A percentile compares a stretch with the other conserved stretches of the same genome.
Evolutionary conservation across 2,797 vertebrate genomes (phyloP).

Genomic region (Sternarchorhynchus goeldii): DNA sequence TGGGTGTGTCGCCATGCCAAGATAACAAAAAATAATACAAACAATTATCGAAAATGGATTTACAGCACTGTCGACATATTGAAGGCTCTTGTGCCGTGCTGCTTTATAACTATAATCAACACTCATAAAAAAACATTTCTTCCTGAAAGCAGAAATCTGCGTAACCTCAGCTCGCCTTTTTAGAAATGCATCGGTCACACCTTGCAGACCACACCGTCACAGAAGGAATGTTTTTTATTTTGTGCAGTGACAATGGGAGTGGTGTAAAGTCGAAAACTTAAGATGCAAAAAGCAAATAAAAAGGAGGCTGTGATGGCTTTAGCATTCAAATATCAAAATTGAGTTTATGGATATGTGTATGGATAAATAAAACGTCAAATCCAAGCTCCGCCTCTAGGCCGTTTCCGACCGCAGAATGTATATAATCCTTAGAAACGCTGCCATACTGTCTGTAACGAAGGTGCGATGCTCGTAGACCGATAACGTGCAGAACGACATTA

Average conservation of each 20-base stretch:
- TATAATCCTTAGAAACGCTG: neutral
- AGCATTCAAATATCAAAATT: too few relatives aligned
- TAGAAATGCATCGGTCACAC: too few relatives aligned
- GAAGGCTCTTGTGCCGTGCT: too few relatives aligned
- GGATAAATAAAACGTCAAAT: too few relatives aligned
- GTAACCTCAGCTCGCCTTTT: neutral
- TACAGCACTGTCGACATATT: neutral
- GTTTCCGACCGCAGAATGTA: neutral
- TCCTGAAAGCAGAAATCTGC: neutral
- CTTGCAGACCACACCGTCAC: too few relatives aligned
- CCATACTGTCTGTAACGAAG: neutral
- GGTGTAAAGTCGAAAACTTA: too few relatives aligned
- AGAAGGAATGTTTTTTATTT: too few relatives aligned
- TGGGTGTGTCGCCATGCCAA: neutral
- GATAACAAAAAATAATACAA: slow-evolving; percentile 1
- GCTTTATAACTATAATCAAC: too few relatives aligned
- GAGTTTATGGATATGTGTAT: too few relatives aligned
- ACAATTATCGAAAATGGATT: neutral
- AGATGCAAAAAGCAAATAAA: too few relatives aligned
- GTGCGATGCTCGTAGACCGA: neutral
- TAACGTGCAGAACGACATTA: neutral
- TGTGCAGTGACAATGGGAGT: too few relatives aligned
- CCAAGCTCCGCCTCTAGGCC: neutral
- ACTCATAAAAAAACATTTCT: neutral
- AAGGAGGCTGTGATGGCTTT: too few relatives aligned